Percentiles rank a stretch among this genome's conserved stretches.
These are phyloP conservation scores for Carassius auratus DNA, from an alignment of 2,113 vertebrate species.

Conservation along the genomic window DNA sequence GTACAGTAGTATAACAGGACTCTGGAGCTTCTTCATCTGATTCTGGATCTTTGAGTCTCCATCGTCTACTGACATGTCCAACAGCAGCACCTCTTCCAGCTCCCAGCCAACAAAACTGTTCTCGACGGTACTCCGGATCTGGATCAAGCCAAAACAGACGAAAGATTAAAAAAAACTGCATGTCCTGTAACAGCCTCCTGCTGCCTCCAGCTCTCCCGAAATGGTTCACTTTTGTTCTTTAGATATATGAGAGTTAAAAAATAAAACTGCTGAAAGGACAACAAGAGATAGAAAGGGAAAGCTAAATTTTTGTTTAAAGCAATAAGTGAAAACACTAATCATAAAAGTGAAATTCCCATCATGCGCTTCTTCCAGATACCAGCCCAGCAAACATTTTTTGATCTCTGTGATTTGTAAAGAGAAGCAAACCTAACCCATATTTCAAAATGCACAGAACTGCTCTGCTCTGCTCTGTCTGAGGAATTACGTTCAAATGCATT, in stretches of 20 bases:
- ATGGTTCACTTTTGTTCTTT: not conserved
- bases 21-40: conserved; percentile 97
- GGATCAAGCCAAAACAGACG: not conserved
- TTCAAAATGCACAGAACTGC: conserved; percentile 1
- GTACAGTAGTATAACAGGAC: conserved; percentile 95
- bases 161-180: conserved; percentile 19
- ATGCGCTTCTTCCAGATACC: not conserved
- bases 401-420: conserved; percentile 2
- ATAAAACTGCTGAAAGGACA: not conserved
- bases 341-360: conserved; percentile 18
- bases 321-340: not conserved
- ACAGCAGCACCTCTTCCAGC: conserved; percentile 91
- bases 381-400: not conserved
- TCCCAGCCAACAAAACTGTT: conserved; percentile 99
- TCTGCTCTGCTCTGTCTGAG: not conserved
- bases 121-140: conserved; percentile 93
- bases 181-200: conserved; percentile 12
- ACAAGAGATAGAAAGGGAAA: not conserved
- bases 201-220: not conserved
- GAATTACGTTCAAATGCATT: conserved; percentile 17
- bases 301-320: not conserved
- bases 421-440: not conserved
- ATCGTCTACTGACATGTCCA: conserved; percentile 96
- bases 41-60: conserved; percentile 98
- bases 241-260: not conserved